Evolutionary conservation across 2,888 invertebrate species (phyloP), one percentile per base, ranked within the genome.

Genomic region (Calameuta pallipes): DNA sequence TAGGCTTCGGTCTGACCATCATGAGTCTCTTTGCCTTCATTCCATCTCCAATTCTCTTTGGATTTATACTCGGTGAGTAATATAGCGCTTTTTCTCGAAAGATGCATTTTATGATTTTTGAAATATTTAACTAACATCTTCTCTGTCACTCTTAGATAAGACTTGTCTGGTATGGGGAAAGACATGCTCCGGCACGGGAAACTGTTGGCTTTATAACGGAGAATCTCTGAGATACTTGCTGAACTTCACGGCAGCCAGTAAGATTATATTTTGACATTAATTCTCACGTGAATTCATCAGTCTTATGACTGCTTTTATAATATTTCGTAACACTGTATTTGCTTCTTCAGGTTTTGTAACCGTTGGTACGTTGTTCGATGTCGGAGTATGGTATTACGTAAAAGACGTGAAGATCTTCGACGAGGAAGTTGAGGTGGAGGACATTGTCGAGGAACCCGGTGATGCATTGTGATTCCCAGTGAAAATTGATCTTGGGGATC

Each of bases 1-100:
- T 96, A 93, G 96, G 95, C 41, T 94, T 95, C 79, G 94, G 94
- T 36, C 92, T 95, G 82, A 95, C 94, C 89, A 92, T 95, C 84
- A 94, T 95, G 93, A 95, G 95, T 81, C 92, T 95, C 78, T 94
- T 95, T 84, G 95, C 95, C 13, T 95, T 96, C 86, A 95, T 96
- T 84, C 96, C 96, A 0, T 95, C 95, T 75, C 96, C 96, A 0
- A 95, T 96, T 82, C 92, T 96, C 79, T 96, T 96, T 86, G 96
- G 96, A 77, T 94, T 94, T 85, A 93, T 96, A 77, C 93, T 96
- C 85, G 95, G 94, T 94, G 90, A 90, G 87, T 37, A 35, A 13
- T 31, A 73, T 13, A 31, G 68, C 13, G 41, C 30, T 73, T 33
- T 30, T 56, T 68, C 34, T 30, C 9, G 41, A 31, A 35, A 76